These are phyloP conservation scores for Glyphotaelius pellucidus DNA, from an alignment of 2,888 invertebrate species.

Conservation along the genomic window DNA sequence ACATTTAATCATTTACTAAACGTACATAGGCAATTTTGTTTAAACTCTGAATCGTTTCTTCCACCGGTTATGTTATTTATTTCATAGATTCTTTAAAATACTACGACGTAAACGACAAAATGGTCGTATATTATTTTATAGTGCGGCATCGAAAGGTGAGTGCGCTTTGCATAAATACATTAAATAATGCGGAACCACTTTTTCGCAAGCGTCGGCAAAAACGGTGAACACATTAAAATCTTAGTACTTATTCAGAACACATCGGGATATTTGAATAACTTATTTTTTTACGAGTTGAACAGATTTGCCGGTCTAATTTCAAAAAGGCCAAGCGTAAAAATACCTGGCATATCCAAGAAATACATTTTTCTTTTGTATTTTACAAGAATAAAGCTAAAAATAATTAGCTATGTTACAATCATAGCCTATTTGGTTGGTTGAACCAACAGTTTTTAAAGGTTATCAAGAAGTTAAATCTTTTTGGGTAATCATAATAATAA, in stretches of 20 bases:
- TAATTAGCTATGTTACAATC: too few species aligned
- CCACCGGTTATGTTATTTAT: neutral
- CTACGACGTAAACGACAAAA: neutral
- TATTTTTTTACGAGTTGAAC: neutral
- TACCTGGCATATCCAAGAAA: neutral
- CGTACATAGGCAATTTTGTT: neutral
- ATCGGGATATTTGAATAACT: neutral
- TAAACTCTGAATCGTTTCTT: neutral
- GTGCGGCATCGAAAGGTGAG: conserved; percentile 12
- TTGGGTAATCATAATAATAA: neutral
- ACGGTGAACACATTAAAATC: neutral
- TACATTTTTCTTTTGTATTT: neutral
- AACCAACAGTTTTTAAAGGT: neutral
- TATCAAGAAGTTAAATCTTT: neutral
- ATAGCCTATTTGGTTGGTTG: neutral
- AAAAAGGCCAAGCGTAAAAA: neutral
- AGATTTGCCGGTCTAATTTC: neutral
- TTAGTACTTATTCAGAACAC: neutral
- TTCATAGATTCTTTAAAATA: conserved; percentile 5
- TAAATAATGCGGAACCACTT: neutral
- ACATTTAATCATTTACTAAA: neutral
- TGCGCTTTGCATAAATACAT: conserved; percentile 13
- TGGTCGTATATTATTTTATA: neutral
- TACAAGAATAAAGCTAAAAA: neutral
- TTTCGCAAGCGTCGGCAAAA: neutral